Evolutionary conservation across 2,797 vertebrate genomes (phyloP).

Genomic region (Erpetoichthys calabaricus): DNA sequence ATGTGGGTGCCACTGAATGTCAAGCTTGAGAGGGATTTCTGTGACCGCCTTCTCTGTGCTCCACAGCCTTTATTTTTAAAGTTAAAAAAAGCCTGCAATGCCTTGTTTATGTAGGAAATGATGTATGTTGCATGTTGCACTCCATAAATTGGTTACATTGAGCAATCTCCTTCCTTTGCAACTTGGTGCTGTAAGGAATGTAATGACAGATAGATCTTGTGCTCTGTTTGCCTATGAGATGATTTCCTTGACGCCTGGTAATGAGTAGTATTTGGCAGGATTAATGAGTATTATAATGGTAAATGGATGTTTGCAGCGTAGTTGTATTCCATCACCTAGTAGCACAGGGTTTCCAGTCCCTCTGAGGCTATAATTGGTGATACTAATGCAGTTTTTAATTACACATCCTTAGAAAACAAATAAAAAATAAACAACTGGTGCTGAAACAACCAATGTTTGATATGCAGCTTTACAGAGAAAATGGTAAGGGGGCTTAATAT

Average conservation of each 20-base stretch:
- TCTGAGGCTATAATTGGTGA: constrained; percentile 69
- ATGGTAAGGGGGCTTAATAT: constrained; percentile 18
- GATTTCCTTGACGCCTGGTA: constrained; percentile 86
- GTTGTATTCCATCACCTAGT: constrained; percentile 83
- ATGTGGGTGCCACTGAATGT: too few relatives aligned
- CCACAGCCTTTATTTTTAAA: constrained; percentile 4
- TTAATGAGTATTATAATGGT: constrained; percentile 92
- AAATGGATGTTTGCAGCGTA: constrained; percentile 85
- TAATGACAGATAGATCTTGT: constrained; percentile 74
- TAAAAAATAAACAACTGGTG: constrained; percentile 57
- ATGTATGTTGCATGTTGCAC: constrained; percentile 36
- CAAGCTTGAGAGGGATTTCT: too few relatives aligned
- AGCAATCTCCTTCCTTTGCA: constrained; percentile 41
- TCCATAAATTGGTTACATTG: constrained; percentile 42
- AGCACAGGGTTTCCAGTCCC: constrained; percentile 73
- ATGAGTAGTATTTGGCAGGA: constrained; percentile 96
- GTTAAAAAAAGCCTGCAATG: constrained; percentile 1
- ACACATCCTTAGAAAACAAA: constrained; percentile 48
- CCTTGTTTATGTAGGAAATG: constrained; percentile 31
- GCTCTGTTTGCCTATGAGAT: constrained; percentile 89
- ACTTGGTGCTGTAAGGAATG: constrained; percentile 45
- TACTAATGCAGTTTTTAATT: constrained; percentile 81
- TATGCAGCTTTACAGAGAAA: constrained; percentile 30
- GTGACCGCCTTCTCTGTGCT: neutral
- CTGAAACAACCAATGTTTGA: constrained; percentile 65